Conservation (phyloP, 1,140 invertebrate species). For the Zaprionus ghesquierei region DNA sequence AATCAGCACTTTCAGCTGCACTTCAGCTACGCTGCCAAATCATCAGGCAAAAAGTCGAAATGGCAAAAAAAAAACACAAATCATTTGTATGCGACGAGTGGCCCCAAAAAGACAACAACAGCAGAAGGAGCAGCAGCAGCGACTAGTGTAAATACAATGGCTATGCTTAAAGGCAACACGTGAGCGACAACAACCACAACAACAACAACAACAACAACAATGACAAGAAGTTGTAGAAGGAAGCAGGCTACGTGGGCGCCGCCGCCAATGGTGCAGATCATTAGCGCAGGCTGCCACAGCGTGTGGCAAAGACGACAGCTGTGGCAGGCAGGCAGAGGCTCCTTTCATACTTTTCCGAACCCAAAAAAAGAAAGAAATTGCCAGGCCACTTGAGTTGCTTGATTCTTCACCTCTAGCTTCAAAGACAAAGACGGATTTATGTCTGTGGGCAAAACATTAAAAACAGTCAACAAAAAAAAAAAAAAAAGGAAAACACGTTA, state of each 20-base stretch:
- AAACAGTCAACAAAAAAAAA: background rate
- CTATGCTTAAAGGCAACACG: slow-evolving; percentile 23
- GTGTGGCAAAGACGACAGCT: background rate
- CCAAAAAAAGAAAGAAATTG: too few species aligned
- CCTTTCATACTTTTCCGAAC: too few species aligned
- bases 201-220: background rate
- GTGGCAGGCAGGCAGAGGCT: background rate
- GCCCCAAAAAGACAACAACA: background rate
- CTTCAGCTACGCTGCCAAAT: background rate
- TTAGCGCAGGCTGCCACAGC: slow-evolving; percentile 56
- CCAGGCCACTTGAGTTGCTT: too few species aligned
- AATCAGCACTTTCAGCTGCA: background rate
- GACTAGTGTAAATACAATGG: slow-evolving; percentile 5
- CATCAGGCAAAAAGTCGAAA: background rate
- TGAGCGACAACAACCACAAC: slow-evolving; percentile 20
- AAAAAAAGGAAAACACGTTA: slow-evolving; percentile 34
- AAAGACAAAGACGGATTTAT: slow-evolving; percentile 68
- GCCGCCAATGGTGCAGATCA: slow-evolving; percentile 57
- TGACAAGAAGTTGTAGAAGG: slow-evolving; percentile 5
- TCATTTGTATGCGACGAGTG: slow-evolving; percentile 8
- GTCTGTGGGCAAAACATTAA: slow-evolving; percentile 23
- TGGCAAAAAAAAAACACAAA: background rate
- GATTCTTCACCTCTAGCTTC: background rate
- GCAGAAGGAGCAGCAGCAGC: background rate
- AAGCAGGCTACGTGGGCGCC: slow-evolving; percentile 57